These are phyloP conservation scores for Atherinosoma microstoma DNA, from an alignment of 2,797 vertebrate species.

Conservation along the genomic window DNA sequence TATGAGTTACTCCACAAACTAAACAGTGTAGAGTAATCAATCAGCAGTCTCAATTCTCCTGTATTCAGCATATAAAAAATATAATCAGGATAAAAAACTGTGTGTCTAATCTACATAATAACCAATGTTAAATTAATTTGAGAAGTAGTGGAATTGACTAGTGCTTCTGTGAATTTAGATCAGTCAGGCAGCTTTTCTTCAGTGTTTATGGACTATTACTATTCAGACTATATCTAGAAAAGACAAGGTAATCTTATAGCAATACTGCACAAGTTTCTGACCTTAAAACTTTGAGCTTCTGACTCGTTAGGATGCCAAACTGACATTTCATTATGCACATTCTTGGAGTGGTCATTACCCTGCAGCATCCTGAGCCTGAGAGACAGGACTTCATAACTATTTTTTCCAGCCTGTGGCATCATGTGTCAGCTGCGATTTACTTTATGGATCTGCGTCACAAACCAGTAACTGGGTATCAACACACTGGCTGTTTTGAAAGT, in stretches of 20 bases:
- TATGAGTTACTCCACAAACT: neutral
- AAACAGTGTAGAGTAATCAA: neutral
- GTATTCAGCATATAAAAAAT: neutral
- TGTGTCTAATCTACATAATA: neutral
- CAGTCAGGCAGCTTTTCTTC: slow-evolving; percentile 37
- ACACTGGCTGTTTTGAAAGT: neutral
- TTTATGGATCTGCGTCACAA: neutral
- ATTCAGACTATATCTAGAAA: slow-evolving; percentile 32
- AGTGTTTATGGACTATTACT: slow-evolving; percentile 47
- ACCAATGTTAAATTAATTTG: neutral
- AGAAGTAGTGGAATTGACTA: slow-evolving; percentile 33
- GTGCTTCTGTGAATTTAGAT: slow-evolving; percentile 42
- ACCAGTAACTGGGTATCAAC: neutral
- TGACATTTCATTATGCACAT: neutral
- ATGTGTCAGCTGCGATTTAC: neutral
- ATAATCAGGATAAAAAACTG: neutral
- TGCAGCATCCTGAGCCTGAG: neutral
- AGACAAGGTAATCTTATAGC: neutral
- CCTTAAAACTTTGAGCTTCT: neutral
- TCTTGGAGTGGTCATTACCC: neutral
- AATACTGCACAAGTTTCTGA: neutral
- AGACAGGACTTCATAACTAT: neutral
- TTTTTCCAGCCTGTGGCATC: neutral
- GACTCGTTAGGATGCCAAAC: neutral
- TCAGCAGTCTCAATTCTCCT: neutral